Base-by-base conservation (phyloP, 2,113 vertebrate species). In the Melanostigma gelatinosum region DNA sequence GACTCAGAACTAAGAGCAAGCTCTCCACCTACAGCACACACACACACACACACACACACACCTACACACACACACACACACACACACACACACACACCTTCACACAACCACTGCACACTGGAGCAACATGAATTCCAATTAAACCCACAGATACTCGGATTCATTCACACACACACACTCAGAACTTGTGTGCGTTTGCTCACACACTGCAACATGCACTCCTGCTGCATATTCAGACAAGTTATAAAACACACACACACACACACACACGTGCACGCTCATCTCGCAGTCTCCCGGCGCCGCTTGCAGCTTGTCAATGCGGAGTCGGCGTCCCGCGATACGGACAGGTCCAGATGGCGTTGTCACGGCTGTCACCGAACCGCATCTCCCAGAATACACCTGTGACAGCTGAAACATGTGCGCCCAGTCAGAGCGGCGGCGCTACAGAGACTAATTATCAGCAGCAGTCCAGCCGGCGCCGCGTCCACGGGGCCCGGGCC, bases 401-500 rank as follows among this genome's bases (percentile, higher is more conserved):
- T 94, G 92, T 95, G 94, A 94, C 94, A 95, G 94, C 89, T 85
- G 87, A 84, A 94, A 94, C 94, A 94, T 94, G 93, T 93, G 94
- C 87, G 86, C 84, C 93, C 92, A 92, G 93, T 93, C 94, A 90
- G 88, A 89, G 87, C 83, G 65, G 77, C 82, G 78, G 70, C 71
- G 85, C 93, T 79, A 90, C 93, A 85, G 91, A 92, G 93, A 94
- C 93, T 95, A 95, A 95, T 95, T 95, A 95, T 94, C 91, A 92
- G 87, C 91, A 84, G 90, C 88, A 58, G 87, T 88, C 87, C 88
- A 84, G 83, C 87, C 81, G 60, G 76, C 29, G 67, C 82, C 75
- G 7, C 15, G 12, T 72, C 86, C 85, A 87, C 62, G 73, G n/a
- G 82, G 73, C 82, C 85, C 46, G 24, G 11, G 46, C 74, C 81